Conservation (phyloP, 2,113 vertebrate species). For the Anthoscopus minutus region DNA sequence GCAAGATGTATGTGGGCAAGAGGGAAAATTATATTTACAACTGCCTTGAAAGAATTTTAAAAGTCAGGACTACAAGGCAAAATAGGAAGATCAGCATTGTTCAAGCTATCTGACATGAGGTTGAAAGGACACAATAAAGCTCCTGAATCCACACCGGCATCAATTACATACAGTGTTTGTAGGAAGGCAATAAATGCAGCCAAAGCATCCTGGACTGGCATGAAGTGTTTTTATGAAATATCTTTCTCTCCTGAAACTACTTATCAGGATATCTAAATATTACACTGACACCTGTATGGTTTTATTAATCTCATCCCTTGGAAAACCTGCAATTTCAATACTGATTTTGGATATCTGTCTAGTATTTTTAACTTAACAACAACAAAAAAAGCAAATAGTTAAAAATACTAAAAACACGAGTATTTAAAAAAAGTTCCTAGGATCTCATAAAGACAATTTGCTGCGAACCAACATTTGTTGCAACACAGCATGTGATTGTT, state of each 20-base stretch:
- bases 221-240: neutral
- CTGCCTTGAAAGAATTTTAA: neutral
- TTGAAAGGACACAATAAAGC: neutral
- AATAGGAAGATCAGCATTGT: neutral
- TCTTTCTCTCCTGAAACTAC: neutral
- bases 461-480: neutral
- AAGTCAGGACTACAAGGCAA: neutral
- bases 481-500: neutral
- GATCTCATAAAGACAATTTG: neutral
- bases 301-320: neutral
- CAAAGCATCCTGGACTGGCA: neutral
- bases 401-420: neutral
- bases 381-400: neutral
- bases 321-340: neutral
- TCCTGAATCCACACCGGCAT: neutral
- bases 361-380: neutral
- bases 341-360: neutral
- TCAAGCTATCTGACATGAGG: neutral
- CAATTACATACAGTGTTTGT: neutral
- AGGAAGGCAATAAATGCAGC: neutral
- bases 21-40: neutral
- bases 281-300: neutral
- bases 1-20: neutral
- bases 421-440: neutral
- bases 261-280: neutral